Conservation (phyloP, 2,888 invertebrate genomes). For the Drosophila kanekoi region DNA sequence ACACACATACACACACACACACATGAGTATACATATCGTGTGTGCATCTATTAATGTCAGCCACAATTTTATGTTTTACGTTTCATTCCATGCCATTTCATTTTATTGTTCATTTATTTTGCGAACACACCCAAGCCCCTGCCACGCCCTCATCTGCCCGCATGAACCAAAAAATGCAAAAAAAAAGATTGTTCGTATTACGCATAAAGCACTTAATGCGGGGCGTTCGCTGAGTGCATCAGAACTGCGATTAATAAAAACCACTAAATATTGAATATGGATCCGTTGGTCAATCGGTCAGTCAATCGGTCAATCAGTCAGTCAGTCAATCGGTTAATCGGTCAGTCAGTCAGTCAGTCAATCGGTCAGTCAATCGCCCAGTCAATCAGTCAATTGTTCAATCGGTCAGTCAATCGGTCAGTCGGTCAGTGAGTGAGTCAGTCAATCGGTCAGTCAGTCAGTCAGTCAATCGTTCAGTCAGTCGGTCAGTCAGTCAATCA, state of each 20-base stretch:
- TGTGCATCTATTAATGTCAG: constrained; percentile 65
- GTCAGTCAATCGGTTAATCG: background rate
- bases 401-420: no score
- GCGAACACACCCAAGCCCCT: constrained; percentile 1
- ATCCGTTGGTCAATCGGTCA: constrained; percentile 28
- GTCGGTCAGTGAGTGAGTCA: no score
- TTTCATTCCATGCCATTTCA: constrained; percentile 74
- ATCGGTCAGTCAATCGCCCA: no score
- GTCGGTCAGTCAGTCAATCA: no score
- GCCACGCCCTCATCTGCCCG: background rate
- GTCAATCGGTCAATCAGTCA: background rate
- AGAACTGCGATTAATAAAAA: constrained; percentile 42
- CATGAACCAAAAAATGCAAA: background rate
- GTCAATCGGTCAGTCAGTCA: no score
- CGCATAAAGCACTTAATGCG: constrained; percentile 35
- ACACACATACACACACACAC: constrained; percentile 1
- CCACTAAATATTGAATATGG: constrained; percentile 74
- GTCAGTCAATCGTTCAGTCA: no score
- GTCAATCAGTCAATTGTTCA: no score
- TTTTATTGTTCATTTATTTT: constrained; percentile 58
- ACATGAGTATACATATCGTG: constrained; percentile 2
- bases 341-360: no score
- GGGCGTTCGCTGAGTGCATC: background rate
- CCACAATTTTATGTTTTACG: constrained; percentile 70
- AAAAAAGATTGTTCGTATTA: constrained; percentile 46